A percentile compares a stretch with the other conserved stretches of the same genome.
Evolutionary conservation across 2,113 vertebrate genomes (phyloP).

Genomic region (Xiphophorus hellerii): DNA sequence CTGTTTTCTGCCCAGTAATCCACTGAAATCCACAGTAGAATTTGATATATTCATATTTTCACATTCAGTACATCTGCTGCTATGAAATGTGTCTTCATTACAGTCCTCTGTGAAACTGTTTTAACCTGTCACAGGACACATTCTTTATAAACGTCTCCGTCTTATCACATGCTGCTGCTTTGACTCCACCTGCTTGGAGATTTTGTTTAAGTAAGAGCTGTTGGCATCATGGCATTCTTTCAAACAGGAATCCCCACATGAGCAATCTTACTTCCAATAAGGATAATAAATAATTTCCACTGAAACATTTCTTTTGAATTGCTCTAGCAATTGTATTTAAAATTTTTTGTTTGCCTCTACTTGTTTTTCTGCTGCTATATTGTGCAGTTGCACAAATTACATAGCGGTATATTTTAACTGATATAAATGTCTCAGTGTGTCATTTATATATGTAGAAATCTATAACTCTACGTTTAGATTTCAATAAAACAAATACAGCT

Average conservation of each 20-base stretch:
- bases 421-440: neutral
- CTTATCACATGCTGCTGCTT: constrained; percentile 47
- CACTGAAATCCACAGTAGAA: constrained; percentile 34
- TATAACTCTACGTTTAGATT: no score
- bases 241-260: constrained; percentile 4
- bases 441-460: neutral
- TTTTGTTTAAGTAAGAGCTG: neutral
- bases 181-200: constrained; percentile 51
- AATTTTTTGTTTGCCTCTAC: neutral
- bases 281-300: neutral
- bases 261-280: neutral
- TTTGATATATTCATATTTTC: neutral
- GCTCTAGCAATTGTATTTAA: neutral
- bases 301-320: neutral
- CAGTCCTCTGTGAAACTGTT: constrained; percentile 2
- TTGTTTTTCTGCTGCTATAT: neutral
- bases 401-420: neutral
- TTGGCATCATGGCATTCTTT: neutral
- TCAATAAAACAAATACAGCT: neutral
- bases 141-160: constrained; percentile 24
- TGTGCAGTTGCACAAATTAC: neutral
- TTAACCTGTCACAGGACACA: neutral
- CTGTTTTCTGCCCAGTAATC: constrained; percentile 20
- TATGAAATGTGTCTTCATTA: constrained; percentile 9
- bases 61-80: neutral